phyloP scores from a whole-genome alignment of 2,113 vertebrate genomes.

The Pelmatolapia mariae region DNA sequence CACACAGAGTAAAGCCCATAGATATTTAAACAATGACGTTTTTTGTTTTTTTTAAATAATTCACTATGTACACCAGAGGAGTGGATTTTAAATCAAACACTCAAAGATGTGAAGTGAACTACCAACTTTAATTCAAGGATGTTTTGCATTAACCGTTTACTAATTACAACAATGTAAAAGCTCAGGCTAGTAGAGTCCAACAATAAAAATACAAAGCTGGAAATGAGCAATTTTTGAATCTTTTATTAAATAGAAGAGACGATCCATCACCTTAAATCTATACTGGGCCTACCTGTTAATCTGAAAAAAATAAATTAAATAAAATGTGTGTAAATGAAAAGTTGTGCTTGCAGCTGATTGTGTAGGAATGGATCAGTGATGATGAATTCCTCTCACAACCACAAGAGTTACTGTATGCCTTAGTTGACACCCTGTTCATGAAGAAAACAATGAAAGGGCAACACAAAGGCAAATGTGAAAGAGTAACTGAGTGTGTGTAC shows the following conservation, averaged over 20 bases:
- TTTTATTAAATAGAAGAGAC: neutral
- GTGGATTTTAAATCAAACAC: neutral
- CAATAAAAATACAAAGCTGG: neutral
- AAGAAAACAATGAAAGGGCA: slow-evolving; percentile 43
- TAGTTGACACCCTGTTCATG: slow-evolving; percentile 54
- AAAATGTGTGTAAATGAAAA: neutral
- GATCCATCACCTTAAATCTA: neutral
- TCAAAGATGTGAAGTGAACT: neutral
- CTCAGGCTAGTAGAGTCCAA: neutral
- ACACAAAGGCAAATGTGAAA: slow-evolving; percentile 53
- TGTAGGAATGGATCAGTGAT: slow-evolving; percentile 26
- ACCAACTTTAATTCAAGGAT: neutral
- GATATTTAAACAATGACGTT: neutral
- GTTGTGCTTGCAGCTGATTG: slow-evolving; percentile 30
- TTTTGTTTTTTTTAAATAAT: neutral
- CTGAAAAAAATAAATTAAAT: rapidly evolving
- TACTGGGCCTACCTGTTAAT: neutral
- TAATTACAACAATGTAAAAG: neutral
- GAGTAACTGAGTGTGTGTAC: neutral
- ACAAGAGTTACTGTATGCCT: slow-evolving; percentile 56
- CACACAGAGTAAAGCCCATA: neutral
- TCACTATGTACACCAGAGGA: neutral
- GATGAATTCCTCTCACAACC: slow-evolving; percentile 44
- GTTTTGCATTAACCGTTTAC: neutral
- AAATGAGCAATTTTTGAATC: neutral